Evolutionary conservation across 2,888 invertebrate genomes (phyloP), one percentile per base, ranked within the genome.

Genomic region (Chalcis sispes): DNA sequence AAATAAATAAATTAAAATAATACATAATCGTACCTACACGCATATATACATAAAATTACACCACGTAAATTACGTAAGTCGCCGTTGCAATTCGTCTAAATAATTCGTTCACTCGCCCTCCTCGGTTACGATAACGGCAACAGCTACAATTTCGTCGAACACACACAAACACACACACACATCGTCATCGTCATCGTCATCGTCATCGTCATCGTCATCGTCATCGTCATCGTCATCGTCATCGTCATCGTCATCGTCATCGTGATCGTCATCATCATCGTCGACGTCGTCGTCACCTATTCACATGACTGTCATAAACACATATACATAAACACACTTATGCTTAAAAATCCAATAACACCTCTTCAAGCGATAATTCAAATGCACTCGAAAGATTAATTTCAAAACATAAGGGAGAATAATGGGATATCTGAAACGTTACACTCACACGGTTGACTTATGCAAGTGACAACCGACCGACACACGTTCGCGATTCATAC

Each of bases 41-140:
- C 42, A 42, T 48, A 48, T 42, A 20, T 15, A 42, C 13, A 42
- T 42, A 42, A 8, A 15, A 32, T 32, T 8, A 42, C 42, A 42
- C 42, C n/a, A 42, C 15, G 15, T 2, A 42, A 13, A 42, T 8
- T 42, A 42, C 42, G 15, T 13, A 42, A 42, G 15, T 36, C 2
- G 42, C 42, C 42, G 42, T 15, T 42, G 42, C 66, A 36, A 25
- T 15, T 50, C 50, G 32, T 66, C 50, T n/a, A n/a, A n/a, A n/a
- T n/a, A 29, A 29, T 23, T 15, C 58, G 25, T 58, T 59, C 32
- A 27, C 36, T 59, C 36, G 59, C 36, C 59, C 36, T 59, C n/a
- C n/a, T 59, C 54, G 50, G n/a, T n/a, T n/a, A n/a, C n/a, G n/a
- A n/a, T 32, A 32, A 32, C 32, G n/a, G n/a, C 32, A 32, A 32